A percentile compares a stretch with the other conserved stretches of the same genome.
These are phyloP conservation scores for Gonioctena quinquepunctata DNA, from an alignment of 1,140 invertebrate genomes.

Conservation along the genomic window DNA sequence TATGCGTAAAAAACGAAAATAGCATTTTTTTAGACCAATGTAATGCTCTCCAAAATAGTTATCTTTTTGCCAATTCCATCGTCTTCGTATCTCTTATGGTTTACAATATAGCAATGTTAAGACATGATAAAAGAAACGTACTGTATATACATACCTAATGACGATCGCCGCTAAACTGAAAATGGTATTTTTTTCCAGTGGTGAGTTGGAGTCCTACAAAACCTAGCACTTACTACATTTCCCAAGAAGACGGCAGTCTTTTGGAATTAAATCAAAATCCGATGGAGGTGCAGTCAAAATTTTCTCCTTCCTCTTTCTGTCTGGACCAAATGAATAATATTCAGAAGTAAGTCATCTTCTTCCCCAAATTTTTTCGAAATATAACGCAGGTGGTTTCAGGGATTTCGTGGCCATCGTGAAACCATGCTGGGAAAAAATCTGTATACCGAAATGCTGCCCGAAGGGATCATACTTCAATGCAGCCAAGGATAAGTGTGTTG, in stretches of 20 bases:
- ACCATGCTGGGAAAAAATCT: neutral
- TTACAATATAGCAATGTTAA: no score
- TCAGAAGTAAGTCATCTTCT: no score
- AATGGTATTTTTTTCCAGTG: neutral
- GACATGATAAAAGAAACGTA: no score
- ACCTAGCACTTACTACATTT: neutral
- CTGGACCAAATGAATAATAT: neutral
- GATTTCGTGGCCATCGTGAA: neutral
- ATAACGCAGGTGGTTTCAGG: neutral
- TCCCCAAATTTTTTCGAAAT: no score
- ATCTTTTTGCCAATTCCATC: no score
- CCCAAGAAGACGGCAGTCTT: neutral
- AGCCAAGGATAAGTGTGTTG: neutral
- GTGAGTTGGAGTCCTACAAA: neutral
- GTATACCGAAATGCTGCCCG: constrained; percentile 6
- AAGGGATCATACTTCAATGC: neutral
- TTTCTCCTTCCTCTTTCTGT: neutral
- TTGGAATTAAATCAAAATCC: neutral
- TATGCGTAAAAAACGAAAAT: no score
- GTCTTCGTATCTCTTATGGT: no score
- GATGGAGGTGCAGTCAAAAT: neutral
- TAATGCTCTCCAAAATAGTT: no score
- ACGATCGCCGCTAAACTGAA: no score
- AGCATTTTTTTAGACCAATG: no score
- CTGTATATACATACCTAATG: no score